These are phyloP conservation scores for Odontothrips loti DNA, from an alignment of 2,888 invertebrate genomes.

Conservation along the genomic window DNA sequence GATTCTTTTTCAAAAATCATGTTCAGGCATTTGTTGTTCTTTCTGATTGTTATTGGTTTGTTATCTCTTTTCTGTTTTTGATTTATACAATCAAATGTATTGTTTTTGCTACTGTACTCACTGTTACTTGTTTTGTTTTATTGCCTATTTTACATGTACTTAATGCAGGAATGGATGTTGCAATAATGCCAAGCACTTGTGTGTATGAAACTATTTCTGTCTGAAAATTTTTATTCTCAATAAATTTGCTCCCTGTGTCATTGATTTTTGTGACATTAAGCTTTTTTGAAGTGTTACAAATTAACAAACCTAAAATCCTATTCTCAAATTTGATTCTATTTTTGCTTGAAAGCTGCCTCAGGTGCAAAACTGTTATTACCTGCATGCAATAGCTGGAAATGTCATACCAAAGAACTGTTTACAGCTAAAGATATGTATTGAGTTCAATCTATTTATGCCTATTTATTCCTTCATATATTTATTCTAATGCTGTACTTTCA, in stretches of 20 bases:
- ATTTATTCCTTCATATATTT: neutral
- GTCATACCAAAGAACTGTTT: no score
- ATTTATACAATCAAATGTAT: neutral
- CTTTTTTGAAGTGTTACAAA: neutral
- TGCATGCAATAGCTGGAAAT: no score
- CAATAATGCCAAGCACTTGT: neutral
- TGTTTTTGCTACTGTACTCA: neutral
- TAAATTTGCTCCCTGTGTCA: neutral
- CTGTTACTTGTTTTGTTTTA: constrained; percentile 3
- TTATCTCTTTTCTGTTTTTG: no score
- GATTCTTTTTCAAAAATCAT: no score
- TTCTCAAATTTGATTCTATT: neutral
- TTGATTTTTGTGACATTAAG: neutral
- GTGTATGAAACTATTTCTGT: neutral
- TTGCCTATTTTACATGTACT: neutral
- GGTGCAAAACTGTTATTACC: no score
- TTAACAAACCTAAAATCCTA: neutral
- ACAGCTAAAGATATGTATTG: neutral
- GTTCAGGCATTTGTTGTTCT: no score
- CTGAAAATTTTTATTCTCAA: neutral
- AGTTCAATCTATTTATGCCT: neutral
- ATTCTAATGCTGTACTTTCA: no score
- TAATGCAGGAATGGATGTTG: neutral
- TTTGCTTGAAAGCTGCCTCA: no score
- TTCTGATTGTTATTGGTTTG: no score